phyloP scores from a whole-genome alignment of 2,888 invertebrate species.

The Erebia ligea region DNA sequence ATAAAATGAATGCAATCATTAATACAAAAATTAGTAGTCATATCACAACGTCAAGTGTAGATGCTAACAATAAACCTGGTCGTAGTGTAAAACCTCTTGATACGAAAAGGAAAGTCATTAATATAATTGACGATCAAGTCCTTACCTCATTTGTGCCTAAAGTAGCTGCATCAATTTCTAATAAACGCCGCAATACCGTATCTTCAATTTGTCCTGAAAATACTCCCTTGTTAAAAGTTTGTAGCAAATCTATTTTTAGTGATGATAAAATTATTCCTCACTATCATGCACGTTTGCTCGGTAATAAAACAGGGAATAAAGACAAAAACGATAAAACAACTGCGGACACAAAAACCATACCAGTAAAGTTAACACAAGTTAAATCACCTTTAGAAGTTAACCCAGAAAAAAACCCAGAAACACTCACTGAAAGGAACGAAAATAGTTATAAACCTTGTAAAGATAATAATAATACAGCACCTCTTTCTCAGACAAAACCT shows the following conservation, averaged over 20 bases:
- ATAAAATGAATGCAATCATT: neutral
- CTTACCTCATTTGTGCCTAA: neutral
- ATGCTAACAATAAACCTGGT: neutral
- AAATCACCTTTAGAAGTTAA: too few species aligned
- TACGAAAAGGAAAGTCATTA: neutral
- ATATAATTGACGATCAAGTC: neutral
- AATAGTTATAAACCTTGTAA: neutral
- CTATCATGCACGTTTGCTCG: conserved; percentile 20
- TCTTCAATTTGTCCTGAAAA: neutral
- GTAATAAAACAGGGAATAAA: neutral
- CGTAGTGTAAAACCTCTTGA: neutral
- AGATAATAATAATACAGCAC: neutral
- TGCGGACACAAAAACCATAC: neutral
- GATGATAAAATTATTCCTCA: conserved; percentile 33
- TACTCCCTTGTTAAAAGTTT: neutral
- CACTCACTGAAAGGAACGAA: neutral
- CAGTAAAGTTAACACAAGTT: neutral
- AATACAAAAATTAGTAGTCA: neutral
- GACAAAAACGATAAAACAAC: neutral
- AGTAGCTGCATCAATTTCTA: neutral
- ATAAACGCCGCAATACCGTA: conserved; percentile 8
- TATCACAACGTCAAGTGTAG: neutral
- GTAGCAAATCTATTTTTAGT: conserved; percentile 19
- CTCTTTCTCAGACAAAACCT: neutral
- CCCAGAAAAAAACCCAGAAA: neutral